Conservation (phyloP, 2,797 vertebrate genomes). For the Notolepis coatsorum region DNA sequence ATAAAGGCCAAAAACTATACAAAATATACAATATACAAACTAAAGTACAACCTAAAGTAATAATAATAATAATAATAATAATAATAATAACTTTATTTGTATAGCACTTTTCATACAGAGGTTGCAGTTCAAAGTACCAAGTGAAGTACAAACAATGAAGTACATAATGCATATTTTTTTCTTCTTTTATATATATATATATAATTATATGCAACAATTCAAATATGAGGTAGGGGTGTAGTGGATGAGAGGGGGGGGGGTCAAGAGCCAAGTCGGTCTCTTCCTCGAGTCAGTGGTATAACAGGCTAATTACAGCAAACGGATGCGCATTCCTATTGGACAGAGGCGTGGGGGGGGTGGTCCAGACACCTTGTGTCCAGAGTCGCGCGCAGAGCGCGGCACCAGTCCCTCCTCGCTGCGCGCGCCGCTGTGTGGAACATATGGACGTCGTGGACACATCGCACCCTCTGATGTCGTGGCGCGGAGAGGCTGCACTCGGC, state of each 20-base stretch:
- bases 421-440: conserved; percentile 39
- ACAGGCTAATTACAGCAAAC: conserved; percentile 7
- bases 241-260: not conserved
- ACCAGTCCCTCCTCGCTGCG: conserved; percentile 49
- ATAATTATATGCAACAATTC: too few relatives aligned
- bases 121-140: too few relatives aligned
- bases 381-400: conserved; percentile 39
- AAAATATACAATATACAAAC: too few relatives aligned
- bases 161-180: too few relatives aligned
- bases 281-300: not conserved
- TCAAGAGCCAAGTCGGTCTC: not conserved
- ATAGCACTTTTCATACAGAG: too few relatives aligned
- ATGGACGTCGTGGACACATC: conserved; percentile 73
- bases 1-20: too few relatives aligned
- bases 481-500: conserved; percentile 47
- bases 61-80: too few relatives aligned
- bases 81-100: too few relatives aligned
- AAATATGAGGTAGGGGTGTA: too few relatives aligned
- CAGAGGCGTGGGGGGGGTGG: conserved; percentile 51
- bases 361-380: conserved; percentile 28
- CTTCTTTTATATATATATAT: too few relatives aligned
- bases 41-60: too few relatives aligned
- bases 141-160: too few relatives aligned
- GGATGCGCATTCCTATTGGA: conserved; percentile 57
- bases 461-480: conserved; percentile 40